Evolutionary conservation across 64 coral and sea anemone species (phyloP), one percentile per base, ranked within the genome.

Genomic region (Porites lutea): DNA sequence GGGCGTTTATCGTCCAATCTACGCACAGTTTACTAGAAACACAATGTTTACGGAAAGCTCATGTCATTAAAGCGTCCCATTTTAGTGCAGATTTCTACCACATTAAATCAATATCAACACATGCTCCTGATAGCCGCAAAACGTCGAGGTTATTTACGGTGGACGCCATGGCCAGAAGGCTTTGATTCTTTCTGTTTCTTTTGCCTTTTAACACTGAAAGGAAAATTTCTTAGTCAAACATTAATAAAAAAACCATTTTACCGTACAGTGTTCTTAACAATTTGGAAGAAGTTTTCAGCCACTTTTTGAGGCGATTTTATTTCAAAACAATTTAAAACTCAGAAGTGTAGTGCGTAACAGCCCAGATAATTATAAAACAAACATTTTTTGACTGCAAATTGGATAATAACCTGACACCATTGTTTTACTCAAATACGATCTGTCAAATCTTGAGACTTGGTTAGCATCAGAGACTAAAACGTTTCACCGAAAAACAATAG

Each of bases 361-460:
- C 46, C 7, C 1, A 48, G 61, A 69, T 84, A 84, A 68, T 84
- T 68, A 46, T 84, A 68, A 68, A 84, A 84, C 81, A 84, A 84
- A 84, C 81, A 84, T 84, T 65, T 67, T 80, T 69, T 84, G 45
- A 84, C 48, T 12, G 61, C 18, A 84, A 84, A 84, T 84, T 84
- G 63, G 81, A 52, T 84, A 84, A 84, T 82, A 82, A 64, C 59
- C 10, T 48, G 58, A 48, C 44, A 10, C 59, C 18, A 82, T 84
- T 84, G 81, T 84, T 48, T 69, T 11, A 0, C 15, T 51, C 52
- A 48, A 84, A 84, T 84, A 63, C 61, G 46, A 23, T 50, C 60
- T 82, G 79, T 82, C 79, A 82, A 27, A 82, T 7, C 18, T 19
- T 23, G 3, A 48, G 3, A 65, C 27, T 19, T 2, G 51, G 19